Evolutionary conservation across 2,113 vertebrate species (phyloP).

Genomic region (human (Homo sapiens)): DNA sequence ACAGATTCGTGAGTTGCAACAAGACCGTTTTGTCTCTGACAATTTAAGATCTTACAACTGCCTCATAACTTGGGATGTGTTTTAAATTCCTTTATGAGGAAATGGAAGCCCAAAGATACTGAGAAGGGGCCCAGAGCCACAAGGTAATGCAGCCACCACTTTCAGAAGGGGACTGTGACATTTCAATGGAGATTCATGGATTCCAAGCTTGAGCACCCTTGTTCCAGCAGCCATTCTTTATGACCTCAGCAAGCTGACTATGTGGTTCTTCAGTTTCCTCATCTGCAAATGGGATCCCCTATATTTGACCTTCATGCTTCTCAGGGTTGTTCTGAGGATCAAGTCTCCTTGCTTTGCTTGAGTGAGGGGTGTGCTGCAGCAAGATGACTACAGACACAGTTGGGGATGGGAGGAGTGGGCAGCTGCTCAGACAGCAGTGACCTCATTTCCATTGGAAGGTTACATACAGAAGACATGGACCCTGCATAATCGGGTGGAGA

Average conservation of each 20-base stretch:
- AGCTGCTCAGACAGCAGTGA: not conserved
- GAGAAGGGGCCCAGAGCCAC: not conserved
- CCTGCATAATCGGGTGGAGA: not conserved
- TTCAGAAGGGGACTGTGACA: not conserved
- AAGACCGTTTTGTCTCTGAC: slow-evolving; percentile 55
- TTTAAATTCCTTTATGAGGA: slow-evolving; percentile 22
- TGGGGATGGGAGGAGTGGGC: not conserved
- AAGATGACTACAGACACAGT: not conserved
- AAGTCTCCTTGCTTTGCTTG: not conserved
- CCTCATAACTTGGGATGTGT: slow-evolving; percentile 20
- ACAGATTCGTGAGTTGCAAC: slow-evolving; percentile 77
- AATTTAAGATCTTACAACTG: slow-evolving; percentile 37
- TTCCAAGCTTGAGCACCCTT: not conserved
- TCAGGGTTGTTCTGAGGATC: not conserved
- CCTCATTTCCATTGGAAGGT: not conserved
- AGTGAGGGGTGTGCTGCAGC: not conserved
- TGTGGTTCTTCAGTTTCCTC: not conserved
- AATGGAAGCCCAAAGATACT: slow-evolving; percentile 47
- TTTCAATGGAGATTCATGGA: not conserved
- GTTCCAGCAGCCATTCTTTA: not conserved
- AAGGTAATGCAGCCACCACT: not conserved
- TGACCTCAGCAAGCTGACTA: not conserved
- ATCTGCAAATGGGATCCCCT: not conserved
- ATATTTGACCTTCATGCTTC: not conserved
- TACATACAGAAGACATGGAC: not conserved